These are phyloP conservation scores for Camarhynchus parvulus DNA, from an alignment of 2,113 vertebrate genomes.

Conservation along the genomic window DNA sequence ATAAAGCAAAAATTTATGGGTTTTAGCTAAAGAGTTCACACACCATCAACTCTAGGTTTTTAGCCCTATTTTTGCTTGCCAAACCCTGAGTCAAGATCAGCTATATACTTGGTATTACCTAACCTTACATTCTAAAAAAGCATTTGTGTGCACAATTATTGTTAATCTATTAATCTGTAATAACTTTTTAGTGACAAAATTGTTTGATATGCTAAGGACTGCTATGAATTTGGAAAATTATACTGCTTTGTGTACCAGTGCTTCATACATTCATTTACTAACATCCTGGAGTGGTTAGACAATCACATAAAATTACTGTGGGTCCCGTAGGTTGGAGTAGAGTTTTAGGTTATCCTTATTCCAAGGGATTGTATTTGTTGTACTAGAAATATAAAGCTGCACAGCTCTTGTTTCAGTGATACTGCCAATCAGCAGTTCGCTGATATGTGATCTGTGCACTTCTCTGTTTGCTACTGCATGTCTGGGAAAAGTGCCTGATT, in stretches of 20 bases:
- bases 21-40: not conserved
- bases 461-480: not conserved
- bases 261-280: not conserved
- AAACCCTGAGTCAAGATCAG: not conserved
- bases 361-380: not conserved
- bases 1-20: not conserved
- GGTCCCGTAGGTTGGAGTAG: not conserved
- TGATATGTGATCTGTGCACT: not conserved
- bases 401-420: not conserved
- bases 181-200: not conserved
- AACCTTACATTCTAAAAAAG: not conserved
- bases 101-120: not conserved
- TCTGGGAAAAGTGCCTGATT: not conserved
- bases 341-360: not conserved
- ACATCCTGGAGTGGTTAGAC: not conserved
- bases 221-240: not conserved
- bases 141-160: not conserved
- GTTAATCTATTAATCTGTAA: not conserved
- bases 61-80: not conserved
- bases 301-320: not conserved
- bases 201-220: not conserved
- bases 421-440: not conserved
- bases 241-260: not conserved
- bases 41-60: not conserved
- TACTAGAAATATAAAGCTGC: not conserved